Evolutionary conservation across 2,113 vertebrate genomes (phyloP).

Genomic region (Saccopteryx leptura): DNA sequence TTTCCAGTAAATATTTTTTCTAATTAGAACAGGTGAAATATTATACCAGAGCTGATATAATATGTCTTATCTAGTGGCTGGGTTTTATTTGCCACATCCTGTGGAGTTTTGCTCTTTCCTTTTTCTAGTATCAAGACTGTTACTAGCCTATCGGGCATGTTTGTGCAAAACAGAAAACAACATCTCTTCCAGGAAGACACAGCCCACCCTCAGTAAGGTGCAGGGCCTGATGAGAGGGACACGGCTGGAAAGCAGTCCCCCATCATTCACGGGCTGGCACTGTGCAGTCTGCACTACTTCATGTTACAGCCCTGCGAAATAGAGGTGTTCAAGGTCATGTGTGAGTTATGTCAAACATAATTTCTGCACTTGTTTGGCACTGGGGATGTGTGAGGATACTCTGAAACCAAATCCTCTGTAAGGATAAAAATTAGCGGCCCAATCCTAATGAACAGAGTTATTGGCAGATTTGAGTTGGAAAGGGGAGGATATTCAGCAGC

Average conservation of each 20-base stretch:
- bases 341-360: neutral
- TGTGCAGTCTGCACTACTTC: neutral
- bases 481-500: slow-evolving; percentile 38
- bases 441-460: neutral
- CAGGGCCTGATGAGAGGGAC: neutral
- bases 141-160: neutral
- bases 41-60: slow-evolving; percentile 81
- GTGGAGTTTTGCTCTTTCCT: neutral
- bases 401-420: slow-evolving; percentile 50
- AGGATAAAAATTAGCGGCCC: slow-evolving; percentile 52
- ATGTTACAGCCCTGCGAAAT: neutral
- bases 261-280: rapidly evolving
- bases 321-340: neutral
- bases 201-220: too few relatives aligned
- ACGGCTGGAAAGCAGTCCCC: too few relatives aligned
- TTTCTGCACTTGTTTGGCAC: slow-evolving; percentile 60
- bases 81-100: slow-evolving; percentile 7
- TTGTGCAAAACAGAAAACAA: neutral
- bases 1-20: slow-evolving; percentile 79
- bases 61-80: slow-evolving; percentile 64
- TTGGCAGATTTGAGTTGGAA: slow-evolving; percentile 41
- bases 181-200: neutral
- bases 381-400: neutral
- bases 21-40: slow-evolving; percentile 80
- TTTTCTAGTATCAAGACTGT: neutral